These are phyloP conservation scores for Pyrochroa serraticornis DNA, from an alignment of 2,888 invertebrate genomes.

Conservation along the genomic window DNA sequence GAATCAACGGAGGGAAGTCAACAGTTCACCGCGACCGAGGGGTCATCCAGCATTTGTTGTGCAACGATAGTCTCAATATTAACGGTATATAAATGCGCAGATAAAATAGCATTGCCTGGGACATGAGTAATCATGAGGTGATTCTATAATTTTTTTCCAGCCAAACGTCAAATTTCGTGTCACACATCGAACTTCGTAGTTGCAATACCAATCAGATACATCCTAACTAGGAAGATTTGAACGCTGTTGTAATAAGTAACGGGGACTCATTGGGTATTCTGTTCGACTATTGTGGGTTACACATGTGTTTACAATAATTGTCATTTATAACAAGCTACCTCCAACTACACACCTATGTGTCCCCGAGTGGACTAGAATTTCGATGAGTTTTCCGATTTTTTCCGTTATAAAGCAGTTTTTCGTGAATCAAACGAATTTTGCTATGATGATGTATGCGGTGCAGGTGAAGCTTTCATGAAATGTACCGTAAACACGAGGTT, in stretches of 20 bases:
- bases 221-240: not conserved
- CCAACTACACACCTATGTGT: constrained; percentile 22
- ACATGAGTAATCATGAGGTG: not conserved
- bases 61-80: not conserved
- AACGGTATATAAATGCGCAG: constrained; percentile 10
- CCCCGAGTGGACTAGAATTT: not conserved
- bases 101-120: constrained; percentile 1
- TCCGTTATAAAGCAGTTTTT: not conserved
- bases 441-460: no score
- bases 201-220: not conserved
- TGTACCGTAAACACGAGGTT: constrained; percentile 4
- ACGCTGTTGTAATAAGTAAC: no score
- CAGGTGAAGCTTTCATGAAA: not conserved
- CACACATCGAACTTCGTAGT: no score
- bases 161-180: no score
- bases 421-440: not conserved
- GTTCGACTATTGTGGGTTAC: constrained; percentile 38
- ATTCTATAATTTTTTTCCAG: no score
- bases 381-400: not conserved
- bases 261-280: constrained; percentile 27
- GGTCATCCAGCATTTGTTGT: constrained; percentile 6
- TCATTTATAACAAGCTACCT: constrained; percentile 27
- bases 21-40: constrained; percentile 5
- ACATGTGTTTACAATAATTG: constrained; percentile 29
- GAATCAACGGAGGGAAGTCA: not conserved